A percentile compares a stretch with the other conserved stretches of the same genome.
These are phyloP conservation scores for Coryphaenoides rupestris DNA, from an alignment of 2,113 vertebrate genomes.

Conservation along the genomic window DNA sequence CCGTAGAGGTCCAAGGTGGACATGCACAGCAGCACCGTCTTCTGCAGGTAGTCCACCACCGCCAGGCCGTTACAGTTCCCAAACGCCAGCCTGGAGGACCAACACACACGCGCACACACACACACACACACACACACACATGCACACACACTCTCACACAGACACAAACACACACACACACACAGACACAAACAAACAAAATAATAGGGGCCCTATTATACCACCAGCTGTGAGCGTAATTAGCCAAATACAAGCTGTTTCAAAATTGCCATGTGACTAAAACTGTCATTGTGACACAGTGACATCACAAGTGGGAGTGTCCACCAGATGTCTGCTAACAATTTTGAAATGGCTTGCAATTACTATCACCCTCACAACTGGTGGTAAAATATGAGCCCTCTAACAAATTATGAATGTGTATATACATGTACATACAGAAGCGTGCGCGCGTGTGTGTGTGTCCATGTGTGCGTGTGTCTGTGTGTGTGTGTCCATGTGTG, in stretches of 20 bases:
- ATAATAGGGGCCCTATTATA: no score
- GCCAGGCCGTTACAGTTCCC: conserved; percentile 92
- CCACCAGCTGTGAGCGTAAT: no score
- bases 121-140: conserved; percentile 19
- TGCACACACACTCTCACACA: conserved; percentile 5
- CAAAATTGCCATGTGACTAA: no score
- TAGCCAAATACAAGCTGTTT: no score
- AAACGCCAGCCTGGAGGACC: conserved; percentile 82
- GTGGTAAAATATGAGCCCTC: no score
- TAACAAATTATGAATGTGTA: background rate
- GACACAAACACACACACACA: conserved; percentile 7
- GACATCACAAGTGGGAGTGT: no score
- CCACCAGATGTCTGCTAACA: no score
- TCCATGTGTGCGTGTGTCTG: background rate
- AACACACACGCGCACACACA: no score
- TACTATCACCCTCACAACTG: no score
- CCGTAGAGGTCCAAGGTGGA: conserved; percentile 88
- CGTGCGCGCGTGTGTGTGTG: background rate
- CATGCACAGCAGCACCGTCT: conserved; percentile 88
- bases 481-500: background rate
- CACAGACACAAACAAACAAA: conserved; percentile 13
- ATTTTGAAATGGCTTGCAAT: no score
- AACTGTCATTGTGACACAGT: no score
- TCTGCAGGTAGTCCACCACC: conserved; percentile 95
- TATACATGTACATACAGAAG: background rate